Conservation (phyloP, 2,888 invertebrate genomes). For the Blomia tropicalis region DNA sequence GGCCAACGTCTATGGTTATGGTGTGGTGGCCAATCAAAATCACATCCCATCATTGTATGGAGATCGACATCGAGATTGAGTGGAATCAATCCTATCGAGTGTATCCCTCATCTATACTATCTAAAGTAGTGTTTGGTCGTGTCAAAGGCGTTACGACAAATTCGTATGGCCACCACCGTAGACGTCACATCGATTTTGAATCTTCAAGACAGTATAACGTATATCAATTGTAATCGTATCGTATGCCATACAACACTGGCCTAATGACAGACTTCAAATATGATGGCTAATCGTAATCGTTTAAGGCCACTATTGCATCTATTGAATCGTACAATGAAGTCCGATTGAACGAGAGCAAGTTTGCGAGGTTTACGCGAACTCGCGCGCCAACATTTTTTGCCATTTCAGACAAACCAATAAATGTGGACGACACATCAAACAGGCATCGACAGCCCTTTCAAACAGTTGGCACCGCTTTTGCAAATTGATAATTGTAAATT, state of each 20-base stretch:
- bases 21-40: neutral
- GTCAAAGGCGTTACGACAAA: neutral
- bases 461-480: neutral
- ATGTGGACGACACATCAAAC: too few relatives aligned
- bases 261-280: neutral
- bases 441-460: neutral
- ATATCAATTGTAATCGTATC: too few relatives aligned
- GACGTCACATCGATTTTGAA: too few relatives aligned
- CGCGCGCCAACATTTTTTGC: too few relatives aligned
- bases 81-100: neutral
- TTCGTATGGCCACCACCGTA: too few relatives aligned
- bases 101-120: neutral
- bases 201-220: too few relatives aligned
- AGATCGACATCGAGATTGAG: neutral
- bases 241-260: too few relatives aligned
- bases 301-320: neutral
- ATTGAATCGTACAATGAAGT: neutral
- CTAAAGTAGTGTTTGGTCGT: neutral
- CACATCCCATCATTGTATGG: neutral
- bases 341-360: too few relatives aligned
- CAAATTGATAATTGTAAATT: constrained; percentile 4
- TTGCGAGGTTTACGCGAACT: too few relatives aligned
- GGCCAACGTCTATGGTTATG: too few relatives aligned
- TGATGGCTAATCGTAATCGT: neutral
- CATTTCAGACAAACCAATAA: too few relatives aligned